phyloP scores from a whole-genome alignment of 1,140 invertebrate genomes.

The Drosophila biarmipes region DNA sequence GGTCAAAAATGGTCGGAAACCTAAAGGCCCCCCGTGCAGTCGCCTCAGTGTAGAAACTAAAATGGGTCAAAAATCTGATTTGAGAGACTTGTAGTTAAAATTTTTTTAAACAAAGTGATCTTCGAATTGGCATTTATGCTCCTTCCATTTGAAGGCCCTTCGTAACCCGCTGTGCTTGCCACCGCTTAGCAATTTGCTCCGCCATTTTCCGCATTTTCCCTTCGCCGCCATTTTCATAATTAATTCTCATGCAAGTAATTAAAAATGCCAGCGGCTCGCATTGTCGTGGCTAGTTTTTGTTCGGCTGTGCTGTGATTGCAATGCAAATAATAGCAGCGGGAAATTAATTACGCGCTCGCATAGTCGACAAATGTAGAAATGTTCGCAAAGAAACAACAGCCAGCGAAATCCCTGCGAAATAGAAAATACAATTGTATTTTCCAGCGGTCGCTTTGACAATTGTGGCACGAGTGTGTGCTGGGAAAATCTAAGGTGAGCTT shows the following conservation, averaged over 20 bases:
- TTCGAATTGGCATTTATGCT: conserved; percentile 11
- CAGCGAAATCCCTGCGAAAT: conserved; percentile 22
- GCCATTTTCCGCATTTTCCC: background rate
- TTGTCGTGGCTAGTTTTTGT: conserved; percentile 62
- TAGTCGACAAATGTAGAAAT: conserved; percentile 45
- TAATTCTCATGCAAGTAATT: conserved; percentile 74
- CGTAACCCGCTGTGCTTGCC: background rate
- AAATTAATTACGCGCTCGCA: conserved; percentile 72
- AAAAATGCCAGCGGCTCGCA: conserved; percentile 73
- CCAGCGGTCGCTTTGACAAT: conserved; percentile 9
- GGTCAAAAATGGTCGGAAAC: too few species aligned
- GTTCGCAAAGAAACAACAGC: conserved; percentile 30
- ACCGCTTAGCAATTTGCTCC: conserved; percentile 10
- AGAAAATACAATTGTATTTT: conserved; percentile 41
- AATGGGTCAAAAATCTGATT: too few species aligned
- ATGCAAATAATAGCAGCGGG: conserved; percentile 60
- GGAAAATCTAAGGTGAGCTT: conserved; percentile 14
- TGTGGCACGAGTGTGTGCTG: background rate
- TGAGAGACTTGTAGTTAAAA: too few species aligned
- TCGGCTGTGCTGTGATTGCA: conserved; percentile 35
- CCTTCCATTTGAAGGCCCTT: background rate
- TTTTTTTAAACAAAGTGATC: background rate
- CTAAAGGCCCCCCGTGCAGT: too few species aligned
- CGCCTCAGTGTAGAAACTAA: too few species aligned
- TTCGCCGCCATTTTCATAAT: conserved; percentile 57